Evolutionary conservation across 2,113 vertebrate genomes (phyloP), one percentile per base, ranked within the genome.

Genomic region (Upupa epops): DNA sequence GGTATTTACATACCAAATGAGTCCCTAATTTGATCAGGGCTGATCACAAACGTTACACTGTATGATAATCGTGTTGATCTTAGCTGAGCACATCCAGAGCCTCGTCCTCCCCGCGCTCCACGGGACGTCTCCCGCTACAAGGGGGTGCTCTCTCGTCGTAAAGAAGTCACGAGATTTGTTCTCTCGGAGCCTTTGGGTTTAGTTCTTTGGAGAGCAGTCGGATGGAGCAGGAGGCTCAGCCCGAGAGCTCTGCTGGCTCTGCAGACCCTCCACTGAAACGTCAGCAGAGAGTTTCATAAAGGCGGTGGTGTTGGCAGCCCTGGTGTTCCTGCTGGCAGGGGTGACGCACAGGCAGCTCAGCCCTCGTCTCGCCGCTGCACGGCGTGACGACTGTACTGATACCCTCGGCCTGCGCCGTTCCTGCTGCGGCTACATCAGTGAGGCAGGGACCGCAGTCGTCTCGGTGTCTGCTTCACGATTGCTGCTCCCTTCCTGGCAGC

Each of bases 1-100:
- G 9, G 84, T 94, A 81, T 93, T 95, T 93, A 88, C 79, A 86
- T 93, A 86, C 66, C 68, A 92, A 93, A 95, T 81, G 29, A 78
- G 29, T 83, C 75, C 87, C 17, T 92, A 92, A 89, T 92, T 92
- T 90, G 64, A 77, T 92, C 74, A 82, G 37, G 34, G 76, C 83
- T 61, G 65, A 73, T 90, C 86, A 82, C 64, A 90, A 82, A 92
- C 86, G 70, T 76, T 94, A 81, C 56, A 76, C 51, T 82, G 34
- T 85, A 60, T 84, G 55, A 86, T 91, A 65, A 81, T 65, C 8
- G 18, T 70, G 51, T 86, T 95, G 92, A 71, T 71, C 58, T 94
- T 90, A 18, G 17, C 40, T 77, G 68, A 90, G 49, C 68, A 94
- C 94, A 94, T 48, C 73, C 1, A 49, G 31, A 93, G 70, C 29